Evolutionary conservation across 2,888 invertebrate species (phyloP).

Genomic region (Cephus rjabovi): DNA sequence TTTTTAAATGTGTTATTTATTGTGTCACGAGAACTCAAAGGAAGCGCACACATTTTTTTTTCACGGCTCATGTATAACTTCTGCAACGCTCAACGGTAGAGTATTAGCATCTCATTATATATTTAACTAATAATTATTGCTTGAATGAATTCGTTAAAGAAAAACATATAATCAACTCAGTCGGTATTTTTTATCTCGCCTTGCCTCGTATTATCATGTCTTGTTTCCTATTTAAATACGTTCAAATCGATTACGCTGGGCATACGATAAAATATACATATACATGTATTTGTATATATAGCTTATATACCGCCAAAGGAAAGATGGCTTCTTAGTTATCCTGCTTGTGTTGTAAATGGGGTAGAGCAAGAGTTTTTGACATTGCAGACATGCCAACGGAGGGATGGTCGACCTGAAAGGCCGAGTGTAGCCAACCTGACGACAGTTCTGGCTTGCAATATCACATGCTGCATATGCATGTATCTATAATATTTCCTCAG

Average conservation of each 20-base stretch:
- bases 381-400: constrained; percentile 61
- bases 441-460: constrained; percentile 5
- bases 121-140: too few relatives aligned
- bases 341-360: constrained; percentile 8
- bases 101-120: too few relatives aligned
- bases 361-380: constrained; percentile 53
- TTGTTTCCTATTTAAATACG: too few relatives aligned
- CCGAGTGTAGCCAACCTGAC: constrained; percentile 48
- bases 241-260: too few relatives aligned
- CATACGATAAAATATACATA: too few relatives aligned
- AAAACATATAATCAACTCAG: too few relatives aligned
- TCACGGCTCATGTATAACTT: background rate
- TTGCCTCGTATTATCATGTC: too few relatives aligned
- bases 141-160: too few relatives aligned
- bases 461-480: background rate
- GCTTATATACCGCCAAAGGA: background rate
- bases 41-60: background rate
- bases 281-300: background rate
- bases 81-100: background rate
- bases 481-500: constrained; percentile 12
- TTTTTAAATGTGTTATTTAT: background rate
- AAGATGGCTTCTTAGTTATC: background rate
- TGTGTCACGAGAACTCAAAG: background rate
- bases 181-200: too few relatives aligned
- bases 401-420: constrained; percentile 61